Base-by-base conservation (phyloP, 2,113 vertebrate species). In the Callocephalon fimbriatum region DNA sequence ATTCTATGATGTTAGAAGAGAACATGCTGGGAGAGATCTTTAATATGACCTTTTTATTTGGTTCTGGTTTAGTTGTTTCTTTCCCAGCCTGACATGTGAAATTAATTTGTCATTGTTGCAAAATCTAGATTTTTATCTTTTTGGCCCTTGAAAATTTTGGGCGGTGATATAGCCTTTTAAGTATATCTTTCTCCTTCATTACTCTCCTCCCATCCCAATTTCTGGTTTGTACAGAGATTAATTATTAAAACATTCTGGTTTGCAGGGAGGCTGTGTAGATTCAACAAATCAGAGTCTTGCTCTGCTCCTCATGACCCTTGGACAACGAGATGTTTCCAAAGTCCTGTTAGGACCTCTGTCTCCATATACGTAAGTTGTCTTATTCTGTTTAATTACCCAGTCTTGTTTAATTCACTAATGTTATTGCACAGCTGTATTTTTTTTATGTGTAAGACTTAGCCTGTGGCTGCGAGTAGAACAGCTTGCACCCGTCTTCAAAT, bases 291-390 rank as follows among this genome's bases (percentile, higher is more conserved):
- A 99, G 97, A 99, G 99, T 96, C 98, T 99, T 94, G 98, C 98
- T 45, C 86, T 99, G 37, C 98, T 99, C 68, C 98, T 99, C 92
- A 99, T 99, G 99, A 99, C 99, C 90, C 99, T 99, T 96, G 99
- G 99, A 94, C 99, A 99, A 88, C 99, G 99, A 94, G 99, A 99
- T 75, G 99, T 99, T 97, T 99, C 99, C 71, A 99, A 99, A 99
- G 97, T 99, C 85, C 98, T 99, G 42, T 97, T 99, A 14, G 99
- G 99, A 98, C 99, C 99, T 9, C 98, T 99, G 47, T 99, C 99
- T 37, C 98, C 99, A 3, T 99, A 99, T 97, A 99, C 99, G 99
- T 99, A 98, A 99, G 99, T 97, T 85, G 32, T 86, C 97, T 94
- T 89, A 63, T 86, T 91, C 66, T 61, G 15, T 83, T 61, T 68